Evolutionary conservation across 1,140 invertebrate species (phyloP).

Genomic region (Sycophaga agraensis): DNA sequence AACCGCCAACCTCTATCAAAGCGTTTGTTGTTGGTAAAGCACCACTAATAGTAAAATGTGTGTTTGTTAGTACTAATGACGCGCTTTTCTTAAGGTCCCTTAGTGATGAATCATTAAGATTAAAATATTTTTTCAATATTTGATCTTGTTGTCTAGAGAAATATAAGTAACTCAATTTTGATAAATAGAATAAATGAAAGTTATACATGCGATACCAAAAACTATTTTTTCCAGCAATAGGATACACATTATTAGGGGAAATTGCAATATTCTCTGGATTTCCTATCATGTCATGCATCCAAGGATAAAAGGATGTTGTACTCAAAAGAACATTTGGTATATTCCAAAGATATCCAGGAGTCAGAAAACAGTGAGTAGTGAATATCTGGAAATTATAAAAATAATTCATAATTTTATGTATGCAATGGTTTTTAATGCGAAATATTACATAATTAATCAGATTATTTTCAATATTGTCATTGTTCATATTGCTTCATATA

Average conservation of each 20-base stretch:
- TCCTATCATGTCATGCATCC: slow-evolving; percentile 63
- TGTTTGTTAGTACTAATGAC: slow-evolving; percentile 61
- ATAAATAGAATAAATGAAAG: slow-evolving; percentile 28
- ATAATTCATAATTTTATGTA: neutral
- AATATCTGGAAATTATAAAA: slow-evolving; percentile 39
- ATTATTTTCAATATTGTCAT: too few species aligned
- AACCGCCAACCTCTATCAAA: slow-evolving; percentile 62
- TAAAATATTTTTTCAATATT: slow-evolving; percentile 50
- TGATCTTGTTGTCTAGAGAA: slow-evolving; percentile 37
- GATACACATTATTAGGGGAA: slow-evolving; percentile 62
- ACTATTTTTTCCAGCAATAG: slow-evolving; percentile 59
- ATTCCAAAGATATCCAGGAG: slow-evolving; percentile 60
- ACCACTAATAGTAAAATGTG: slow-evolving; percentile 59
- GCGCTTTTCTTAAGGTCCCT: slow-evolving; percentile 53
- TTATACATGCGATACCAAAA: slow-evolving; percentile 65
- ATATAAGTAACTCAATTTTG: slow-evolving; percentile 34
- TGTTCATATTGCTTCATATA: too few species aligned
- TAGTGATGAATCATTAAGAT: slow-evolving; percentile 44
- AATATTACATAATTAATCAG: too few species aligned
- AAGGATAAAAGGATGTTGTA: slow-evolving; percentile 63
- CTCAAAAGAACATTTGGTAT: slow-evolving; percentile 63
- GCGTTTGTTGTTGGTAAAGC: slow-evolving; percentile 55
- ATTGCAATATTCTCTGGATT: slow-evolving; percentile 65
- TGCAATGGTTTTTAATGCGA: too few species aligned
- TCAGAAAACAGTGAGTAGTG: slow-evolving; percentile 53